Conservation (phyloP, 2,797 vertebrate species). For the Sebastes cheni region DNA sequence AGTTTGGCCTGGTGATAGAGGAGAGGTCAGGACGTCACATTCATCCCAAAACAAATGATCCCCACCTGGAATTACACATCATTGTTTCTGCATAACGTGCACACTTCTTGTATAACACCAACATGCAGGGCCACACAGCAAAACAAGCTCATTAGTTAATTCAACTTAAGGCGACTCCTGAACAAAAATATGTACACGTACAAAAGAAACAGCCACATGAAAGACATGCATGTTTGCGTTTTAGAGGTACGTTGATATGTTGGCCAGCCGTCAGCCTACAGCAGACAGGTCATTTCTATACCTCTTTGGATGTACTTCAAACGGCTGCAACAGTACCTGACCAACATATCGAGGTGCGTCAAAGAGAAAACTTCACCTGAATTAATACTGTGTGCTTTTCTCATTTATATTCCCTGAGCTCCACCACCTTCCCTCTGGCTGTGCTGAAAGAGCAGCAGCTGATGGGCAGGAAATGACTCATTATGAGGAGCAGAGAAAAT, state of each 20-base stretch:
- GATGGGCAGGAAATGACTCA: constrained; percentile 34
- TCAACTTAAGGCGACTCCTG: not conserved
- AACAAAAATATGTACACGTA: not conserved
- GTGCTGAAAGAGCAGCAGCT: not conserved
- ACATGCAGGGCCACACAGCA: not conserved
- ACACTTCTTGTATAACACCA: not conserved
- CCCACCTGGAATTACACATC: not conserved
- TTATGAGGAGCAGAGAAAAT: constrained; percentile 4
- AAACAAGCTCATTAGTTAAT: not conserved
- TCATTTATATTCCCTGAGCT: constrained; percentile 15
- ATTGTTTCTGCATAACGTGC: not conserved
- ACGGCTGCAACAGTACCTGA: not conserved
- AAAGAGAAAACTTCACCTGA: not conserved
- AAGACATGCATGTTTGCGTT: not conserved
- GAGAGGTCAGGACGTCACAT: not conserved
- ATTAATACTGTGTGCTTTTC: not conserved
- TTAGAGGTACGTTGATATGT: not conserved
- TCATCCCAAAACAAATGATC: not conserved
- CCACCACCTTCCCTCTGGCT: constrained; percentile 11
- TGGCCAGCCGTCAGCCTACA: not conserved
- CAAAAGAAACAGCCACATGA: not conserved
- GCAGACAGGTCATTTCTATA: not conserved
- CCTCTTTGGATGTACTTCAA: not conserved
- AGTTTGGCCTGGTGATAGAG: not conserved
- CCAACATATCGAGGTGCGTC: not conserved